Conservation (phyloP, 2,888 invertebrate genomes). For the Eupithecia vulgata region DNA sequence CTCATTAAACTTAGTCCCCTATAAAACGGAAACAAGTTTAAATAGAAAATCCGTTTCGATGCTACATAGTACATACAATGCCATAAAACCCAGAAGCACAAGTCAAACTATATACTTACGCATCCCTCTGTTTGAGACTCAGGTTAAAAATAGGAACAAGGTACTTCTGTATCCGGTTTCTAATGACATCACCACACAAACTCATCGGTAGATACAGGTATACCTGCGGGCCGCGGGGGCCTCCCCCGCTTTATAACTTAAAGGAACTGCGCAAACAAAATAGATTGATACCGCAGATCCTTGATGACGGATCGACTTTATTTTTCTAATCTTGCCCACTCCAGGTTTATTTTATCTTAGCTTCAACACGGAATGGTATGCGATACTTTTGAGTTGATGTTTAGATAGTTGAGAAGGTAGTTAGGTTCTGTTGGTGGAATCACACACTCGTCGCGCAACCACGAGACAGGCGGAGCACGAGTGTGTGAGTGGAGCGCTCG, state of each 20-base stretch:
- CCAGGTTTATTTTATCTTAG: not conserved
- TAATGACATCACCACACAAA: not conserved
- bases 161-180: not conserved
- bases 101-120: not conserved
- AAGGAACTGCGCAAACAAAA: conserved; percentile 63
- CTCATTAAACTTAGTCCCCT: too few relatives aligned
- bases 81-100: not conserved
- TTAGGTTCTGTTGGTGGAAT: not conserved
- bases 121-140: too few relatives aligned
- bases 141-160: not conserved
- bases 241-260: conserved; percentile 64
- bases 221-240: conserved; percentile 29
- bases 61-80: too few relatives aligned
- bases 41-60: not conserved
- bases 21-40: not conserved
- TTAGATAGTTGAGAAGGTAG: not conserved
- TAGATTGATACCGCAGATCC: conserved; percentile 72
- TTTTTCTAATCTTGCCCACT: conserved; percentile 47
- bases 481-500: too few relatives aligned
- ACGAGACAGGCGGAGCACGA: too few relatives aligned
- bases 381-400: not conserved
- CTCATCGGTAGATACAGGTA: not conserved
- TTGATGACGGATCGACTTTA: conserved; percentile 69
- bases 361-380: not conserved
- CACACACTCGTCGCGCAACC: too few relatives aligned